A percentile compares a stretch with the other conserved stretches of the same genome.
Conservation (phyloP, 1,140 invertebrate genomes). For the Nasonia giraulti region DNA sequence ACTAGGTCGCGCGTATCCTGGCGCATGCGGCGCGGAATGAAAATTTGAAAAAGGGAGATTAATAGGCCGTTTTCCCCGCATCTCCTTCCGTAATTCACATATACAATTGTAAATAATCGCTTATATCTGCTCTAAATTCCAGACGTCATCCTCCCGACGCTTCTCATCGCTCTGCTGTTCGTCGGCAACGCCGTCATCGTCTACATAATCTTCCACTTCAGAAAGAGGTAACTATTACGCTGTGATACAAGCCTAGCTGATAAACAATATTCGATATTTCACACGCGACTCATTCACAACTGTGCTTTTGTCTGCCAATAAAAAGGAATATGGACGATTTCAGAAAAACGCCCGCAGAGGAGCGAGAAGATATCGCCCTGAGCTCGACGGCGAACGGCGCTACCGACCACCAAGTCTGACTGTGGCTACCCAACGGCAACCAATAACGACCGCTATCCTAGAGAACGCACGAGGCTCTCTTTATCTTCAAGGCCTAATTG, state of each 20-base stretch:
- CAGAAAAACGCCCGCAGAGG: constrained; percentile 63
- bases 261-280: neutral
- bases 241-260: neutral
- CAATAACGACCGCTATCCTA: neutral
- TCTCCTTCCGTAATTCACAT: neutral
- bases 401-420: constrained; percentile 66
- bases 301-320: constrained; percentile 8
- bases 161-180: constrained; percentile 79
- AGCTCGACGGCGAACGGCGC: constrained; percentile 50
- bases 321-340: constrained; percentile 47
- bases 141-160: constrained; percentile 79
- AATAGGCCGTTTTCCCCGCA: neutral
- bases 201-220: constrained; percentile 81
- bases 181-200: constrained; percentile 80
- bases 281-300: neutral
- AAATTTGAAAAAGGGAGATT: neutral
- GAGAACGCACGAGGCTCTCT: neutral
- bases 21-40: no score
- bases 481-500: constrained; percentile 31
- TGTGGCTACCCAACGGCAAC: constrained; percentile 1
- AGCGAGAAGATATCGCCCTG: constrained; percentile 65
- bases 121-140: constrained; percentile 60
- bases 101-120: neutral
- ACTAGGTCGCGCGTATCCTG: no score
- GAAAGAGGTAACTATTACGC: constrained; percentile 76